Percentiles rank a stretch among this genome's conserved stretches.
Conservation (phyloP, 1,140 invertebrate species). For the Rhizoglyphus robini region DNA sequence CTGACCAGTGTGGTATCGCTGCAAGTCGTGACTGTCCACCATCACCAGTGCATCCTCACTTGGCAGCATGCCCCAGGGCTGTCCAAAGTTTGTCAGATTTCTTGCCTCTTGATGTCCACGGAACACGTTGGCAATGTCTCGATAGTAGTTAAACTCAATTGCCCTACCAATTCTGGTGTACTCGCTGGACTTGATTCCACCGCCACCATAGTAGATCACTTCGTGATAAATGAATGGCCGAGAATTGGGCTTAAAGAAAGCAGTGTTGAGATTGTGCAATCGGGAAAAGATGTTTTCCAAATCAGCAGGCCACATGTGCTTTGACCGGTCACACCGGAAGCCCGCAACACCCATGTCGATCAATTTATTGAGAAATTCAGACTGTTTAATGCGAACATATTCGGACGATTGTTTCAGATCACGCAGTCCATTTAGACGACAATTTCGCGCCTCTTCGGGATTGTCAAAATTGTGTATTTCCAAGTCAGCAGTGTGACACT, state of each 20-base stretch:
- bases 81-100: slow-evolving; percentile 28
- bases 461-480: slow-evolving; percentile 29
- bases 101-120: slow-evolving; percentile 33
- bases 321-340: slow-evolving; percentile 57
- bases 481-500: slow-evolving; percentile 30
- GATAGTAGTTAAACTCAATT: slow-evolving; percentile 57
- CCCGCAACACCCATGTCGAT: too few relatives aligned
- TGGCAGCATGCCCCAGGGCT: slow-evolving; percentile 35
- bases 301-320: slow-evolving; percentile 69
- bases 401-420: too few relatives aligned
- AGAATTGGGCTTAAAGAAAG: slow-evolving; percentile 41
- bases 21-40: slow-evolving; percentile 53
- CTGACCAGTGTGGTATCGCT: slow-evolving; percentile 44
- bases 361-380: slow-evolving; percentile 55
- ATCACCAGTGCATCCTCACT: slow-evolving; percentile 34
- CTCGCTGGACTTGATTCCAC: slow-evolving; percentile 46
- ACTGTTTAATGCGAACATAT: slow-evolving; percentile 49
- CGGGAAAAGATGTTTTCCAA: slow-evolving; percentile 45
- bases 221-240: slow-evolving; percentile 60
- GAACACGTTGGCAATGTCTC: slow-evolving; percentile 44
- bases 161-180: slow-evolving; percentile 51
- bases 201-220: slow-evolving; percentile 62
- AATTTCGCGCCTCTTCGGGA: slow-evolving; percentile 45
- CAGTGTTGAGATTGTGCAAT: slow-evolving; percentile 45
- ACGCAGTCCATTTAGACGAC: slow-evolving; percentile 54